Evolutionary conservation across 37 sponge, comb jelly and placozoan species (phyloP), one percentile per base, ranked within the genome.

Genomic region (Ephydatia muelleri): DNA sequence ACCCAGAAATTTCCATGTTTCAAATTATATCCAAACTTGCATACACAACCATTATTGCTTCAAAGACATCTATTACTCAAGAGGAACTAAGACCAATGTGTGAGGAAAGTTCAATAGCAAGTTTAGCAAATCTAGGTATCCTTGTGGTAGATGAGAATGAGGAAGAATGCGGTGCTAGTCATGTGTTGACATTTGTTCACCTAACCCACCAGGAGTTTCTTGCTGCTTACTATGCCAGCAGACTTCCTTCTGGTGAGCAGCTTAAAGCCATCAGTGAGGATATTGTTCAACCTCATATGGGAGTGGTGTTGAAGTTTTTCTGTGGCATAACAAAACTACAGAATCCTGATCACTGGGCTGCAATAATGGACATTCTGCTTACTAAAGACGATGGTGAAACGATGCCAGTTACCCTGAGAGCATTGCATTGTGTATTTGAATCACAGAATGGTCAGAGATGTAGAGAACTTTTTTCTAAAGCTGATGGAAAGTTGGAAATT

Each of bases 161-260:
- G 12, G 36, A 47, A 77, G 8, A 68, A 77, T 21, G 70, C 70
- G 14, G 78, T 77, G 23, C 40, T 77, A 32, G 57, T 77, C 49
- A 68, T 48, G 69, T 70, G 0, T 88, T 82, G 65, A 83, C 83
- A 68, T 88, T 83, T 65, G 79, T 82, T 33, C 88, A 88, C 70
- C 82, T 83, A 25, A 88, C 88, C 8, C 31, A 77, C 28, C 88
- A 88, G 68, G 88, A 88, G 73, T 88, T 88, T 49, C 83, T 88
- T 2, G 43, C 83, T 29, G 88, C 88, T 31, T 85, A 28, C 38
- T 28, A 83, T 43, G 73, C 77, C 27, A 8, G 43, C 34, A 21
- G 66, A 9, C 35, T 37, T 8, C 25, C 23, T 35, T 3, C 12
- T 9, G 35, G 49, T 29, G 73, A 82, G 72, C 79, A 78, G 23